Percentiles rank a stretch among this genome's conserved stretches.
Conservation (phyloP, 2,113 vertebrate genomes). For the Corythornis cristatus region DNA sequence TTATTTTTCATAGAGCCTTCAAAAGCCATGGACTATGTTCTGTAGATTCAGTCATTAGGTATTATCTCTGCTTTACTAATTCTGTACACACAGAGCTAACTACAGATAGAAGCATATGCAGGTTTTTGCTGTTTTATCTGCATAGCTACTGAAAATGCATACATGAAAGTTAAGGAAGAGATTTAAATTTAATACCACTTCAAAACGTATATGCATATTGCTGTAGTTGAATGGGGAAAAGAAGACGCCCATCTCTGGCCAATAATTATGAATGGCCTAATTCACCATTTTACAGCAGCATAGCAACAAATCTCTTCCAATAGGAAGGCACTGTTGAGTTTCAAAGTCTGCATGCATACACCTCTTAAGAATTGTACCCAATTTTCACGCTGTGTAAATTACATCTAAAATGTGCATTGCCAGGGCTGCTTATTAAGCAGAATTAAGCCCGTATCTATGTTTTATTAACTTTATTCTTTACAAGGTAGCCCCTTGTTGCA, state of each 20-base stretch:
- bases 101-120: background rate
- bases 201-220: background rate
- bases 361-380: constrained; percentile 11
- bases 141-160: constrained; percentile 22
- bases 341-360: constrained; percentile 26
- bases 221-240: background rate
- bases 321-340: constrained; percentile 26
- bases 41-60: constrained; percentile 14
- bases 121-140: background rate
- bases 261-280: constrained; percentile 53
- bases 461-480: constrained; percentile 66
- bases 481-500: constrained; percentile 51
- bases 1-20: constrained; percentile 53
- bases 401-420: constrained; percentile 23
- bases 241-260: background rate
- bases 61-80: constrained; percentile 18
- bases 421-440: constrained; percentile 55
- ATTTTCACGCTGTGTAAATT: constrained; percentile 33
- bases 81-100: background rate
- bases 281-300: constrained; percentile 53
- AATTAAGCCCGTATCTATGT: constrained; percentile 40
- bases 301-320: constrained; percentile 62
- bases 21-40: constrained; percentile 27
- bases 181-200: constrained; percentile 21
- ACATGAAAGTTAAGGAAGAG: background rate